Base-by-base conservation (phyloP, 1,140 invertebrate genomes). In the Latrodectus geometricus region DNA sequence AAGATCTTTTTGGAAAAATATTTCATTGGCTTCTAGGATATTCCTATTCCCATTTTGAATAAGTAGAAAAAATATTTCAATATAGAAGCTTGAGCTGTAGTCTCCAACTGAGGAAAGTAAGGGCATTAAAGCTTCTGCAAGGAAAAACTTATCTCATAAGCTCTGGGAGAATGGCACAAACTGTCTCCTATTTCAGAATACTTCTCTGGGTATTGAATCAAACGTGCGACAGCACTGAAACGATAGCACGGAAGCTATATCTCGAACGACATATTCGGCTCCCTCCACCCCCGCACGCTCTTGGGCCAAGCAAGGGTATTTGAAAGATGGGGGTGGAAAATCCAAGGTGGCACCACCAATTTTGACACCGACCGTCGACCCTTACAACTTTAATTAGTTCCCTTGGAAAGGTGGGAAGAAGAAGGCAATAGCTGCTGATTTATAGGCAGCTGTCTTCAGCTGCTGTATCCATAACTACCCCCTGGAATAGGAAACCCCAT, bases 351-450 rank as follows among this genome's bases (percentile, higher is more conserved):
- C 80, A 74, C 80, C 80, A 73, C 80, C 80, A 83, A 83, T 83
- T 83, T 83, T 83, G 80, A 83, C 80, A 83, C 70, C 54, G 52
- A 83, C 80, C 70, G 70, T 83, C 80, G 80, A 61, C 80, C 80
- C 80, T 84, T 69, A 84, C 82, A 84, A 84, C 72, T 84, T 84
- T 84, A 84, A 84, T 84, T 84, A 84, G 82, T 84, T 84, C 56
- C 8, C 11, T 20, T 66, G 52, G 12, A 52, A 65, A 83, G 80
- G 80, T 83, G 70, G 48, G 70, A 72, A 23, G 78, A 52, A 68
- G 80, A 69, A 50, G 82, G 65, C 69, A 54, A 84, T 84, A 70
- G 82, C 84, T 78, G 84, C 84, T 86, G 84, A 86, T 86, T 86
- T 86, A 86, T 86, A 78, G 84, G 74, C 48, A 61, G 68, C 84